phyloP scores from a whole-genome alignment of 1,140 invertebrate species.

The Trichonephila clavipes region DNA sequence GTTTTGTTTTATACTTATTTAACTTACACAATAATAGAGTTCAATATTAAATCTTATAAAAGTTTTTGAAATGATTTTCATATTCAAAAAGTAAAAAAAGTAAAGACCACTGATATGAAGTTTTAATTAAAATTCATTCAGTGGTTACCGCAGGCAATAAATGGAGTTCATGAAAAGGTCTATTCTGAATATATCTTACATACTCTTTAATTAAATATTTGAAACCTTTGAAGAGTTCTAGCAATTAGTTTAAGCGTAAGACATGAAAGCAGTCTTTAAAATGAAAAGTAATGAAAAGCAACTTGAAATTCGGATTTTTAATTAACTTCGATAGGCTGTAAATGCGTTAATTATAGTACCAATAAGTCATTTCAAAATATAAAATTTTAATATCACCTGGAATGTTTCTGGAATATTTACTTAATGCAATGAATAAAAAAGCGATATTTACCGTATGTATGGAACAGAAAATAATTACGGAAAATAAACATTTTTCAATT shows the following conservation, averaged over 20 bases:
- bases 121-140: background rate
- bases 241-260: background rate
- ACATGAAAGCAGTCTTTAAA: background rate
- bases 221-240: background rate
- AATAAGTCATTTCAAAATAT: background rate
- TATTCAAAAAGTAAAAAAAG: too few relatives aligned
- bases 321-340: constrained; percentile 19
- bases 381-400: background rate
- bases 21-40: too few relatives aligned
- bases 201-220: background rate
- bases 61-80: too few relatives aligned
- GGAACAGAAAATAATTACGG: too few relatives aligned
- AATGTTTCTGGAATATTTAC: too few relatives aligned
- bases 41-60: too few relatives aligned
- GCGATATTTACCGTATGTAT: too few relatives aligned
- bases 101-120: background rate
- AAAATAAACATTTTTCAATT: too few relatives aligned
- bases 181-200: background rate
- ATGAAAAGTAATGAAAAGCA: background rate
- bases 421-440: too few relatives aligned
- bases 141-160: background rate
- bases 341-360: background rate
- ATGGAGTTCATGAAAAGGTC: background rate
- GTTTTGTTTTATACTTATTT: too few relatives aligned
- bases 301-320: background rate